These are phyloP conservation scores for Batillaria attramentaria DNA, from an alignment of 1,140 invertebrate species.

Conservation along the genomic window DNA sequence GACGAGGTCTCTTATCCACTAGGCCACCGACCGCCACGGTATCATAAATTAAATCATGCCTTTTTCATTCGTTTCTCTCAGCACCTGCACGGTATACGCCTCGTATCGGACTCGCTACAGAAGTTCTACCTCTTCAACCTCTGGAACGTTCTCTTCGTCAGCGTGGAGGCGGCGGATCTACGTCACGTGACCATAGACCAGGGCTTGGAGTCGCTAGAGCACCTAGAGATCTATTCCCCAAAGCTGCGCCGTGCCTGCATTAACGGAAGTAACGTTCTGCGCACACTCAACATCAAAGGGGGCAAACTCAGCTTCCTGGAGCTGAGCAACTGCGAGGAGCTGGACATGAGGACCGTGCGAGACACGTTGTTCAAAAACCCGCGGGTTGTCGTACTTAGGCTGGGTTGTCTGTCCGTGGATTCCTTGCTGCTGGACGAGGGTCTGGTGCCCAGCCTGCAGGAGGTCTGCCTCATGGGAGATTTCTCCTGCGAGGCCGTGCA, in stretches of 20 bases:
- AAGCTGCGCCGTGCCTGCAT: conserved; percentile 50
- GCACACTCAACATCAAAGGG: conserved; percentile 54
- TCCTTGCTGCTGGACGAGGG: conserved; percentile 60
- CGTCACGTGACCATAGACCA: conserved; percentile 57
- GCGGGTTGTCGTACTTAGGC: conserved; percentile 48
- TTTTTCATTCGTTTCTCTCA: conserved; percentile 39
- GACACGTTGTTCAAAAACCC: conserved; percentile 53
- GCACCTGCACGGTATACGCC: conserved; percentile 62
- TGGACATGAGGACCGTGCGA: conserved; percentile 57
- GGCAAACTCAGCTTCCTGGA: conserved; percentile 55
- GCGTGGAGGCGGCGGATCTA: conserved; percentile 52
- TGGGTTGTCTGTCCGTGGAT: conserved; percentile 62
- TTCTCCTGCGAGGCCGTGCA: conserved; percentile 64
- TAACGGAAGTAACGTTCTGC: conserved; percentile 59
- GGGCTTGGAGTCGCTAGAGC: conserved; percentile 64
- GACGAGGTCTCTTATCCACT: no score
- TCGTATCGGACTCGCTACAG: conserved; percentile 58
- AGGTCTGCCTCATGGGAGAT: conserved; percentile 60
- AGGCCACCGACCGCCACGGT: no score
- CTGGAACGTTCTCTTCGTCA: conserved; percentile 64
- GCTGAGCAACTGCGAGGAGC: conserved; percentile 59
- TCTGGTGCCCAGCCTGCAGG: conserved; percentile 58
- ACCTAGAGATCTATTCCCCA: conserved; percentile 54
- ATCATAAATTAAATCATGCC: background rate
- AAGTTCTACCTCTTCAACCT: conserved; percentile 64